Evolutionary conservation across 2,797 vertebrate genomes (phyloP).

Genomic region (Rhadinocentrus ornatus): DNA sequence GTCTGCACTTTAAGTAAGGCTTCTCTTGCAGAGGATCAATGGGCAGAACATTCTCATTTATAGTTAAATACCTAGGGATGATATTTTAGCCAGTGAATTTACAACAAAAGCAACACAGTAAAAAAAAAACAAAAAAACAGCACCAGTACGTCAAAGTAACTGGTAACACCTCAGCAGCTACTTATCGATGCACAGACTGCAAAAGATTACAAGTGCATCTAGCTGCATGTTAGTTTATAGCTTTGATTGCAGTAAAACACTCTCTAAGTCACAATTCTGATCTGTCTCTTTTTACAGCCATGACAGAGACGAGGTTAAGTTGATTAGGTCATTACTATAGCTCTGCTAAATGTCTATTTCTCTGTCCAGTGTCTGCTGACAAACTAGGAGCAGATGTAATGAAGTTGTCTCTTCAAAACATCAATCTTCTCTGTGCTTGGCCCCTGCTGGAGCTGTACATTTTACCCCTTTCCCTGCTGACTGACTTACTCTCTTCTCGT

Average conservation of each 20-base stretch:
- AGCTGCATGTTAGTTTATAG: constrained; percentile 44
- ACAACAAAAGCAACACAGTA: constrained; percentile 17
- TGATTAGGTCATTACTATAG: constrained; percentile 79
- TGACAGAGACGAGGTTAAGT: constrained; percentile 69
- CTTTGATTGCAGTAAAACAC: constrained; percentile 54
- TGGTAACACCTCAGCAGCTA: constrained; percentile 8
- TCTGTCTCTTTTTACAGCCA: constrained; percentile 54
- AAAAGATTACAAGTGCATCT: constrained; percentile 52
- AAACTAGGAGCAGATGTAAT: constrained; percentile 74
- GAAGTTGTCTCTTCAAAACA: constrained; percentile 73
- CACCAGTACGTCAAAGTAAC: constrained; percentile 7
- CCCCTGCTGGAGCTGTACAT: constrained; percentile 48
- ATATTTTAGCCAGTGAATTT: constrained; percentile 10
- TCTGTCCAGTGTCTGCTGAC: constrained; percentile 70
- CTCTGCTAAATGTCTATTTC: constrained; percentile 77
- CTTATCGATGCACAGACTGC: constrained; percentile 17
- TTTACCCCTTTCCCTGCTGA: constrained; percentile 52
- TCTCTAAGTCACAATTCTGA: constrained; percentile 50
- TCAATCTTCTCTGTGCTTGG: constrained; percentile 71
- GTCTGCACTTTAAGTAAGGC: constrained; percentile 15
- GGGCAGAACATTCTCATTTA: constrained; percentile 37
- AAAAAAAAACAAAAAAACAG: background rate
- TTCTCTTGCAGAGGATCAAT: constrained; percentile 41
- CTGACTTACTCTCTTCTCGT: constrained; percentile 92
- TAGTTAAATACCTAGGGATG: constrained; percentile 11